Evolutionary conservation across 2,113 vertebrate genomes (phyloP).

Genomic region (Empidonax traillii): DNA sequence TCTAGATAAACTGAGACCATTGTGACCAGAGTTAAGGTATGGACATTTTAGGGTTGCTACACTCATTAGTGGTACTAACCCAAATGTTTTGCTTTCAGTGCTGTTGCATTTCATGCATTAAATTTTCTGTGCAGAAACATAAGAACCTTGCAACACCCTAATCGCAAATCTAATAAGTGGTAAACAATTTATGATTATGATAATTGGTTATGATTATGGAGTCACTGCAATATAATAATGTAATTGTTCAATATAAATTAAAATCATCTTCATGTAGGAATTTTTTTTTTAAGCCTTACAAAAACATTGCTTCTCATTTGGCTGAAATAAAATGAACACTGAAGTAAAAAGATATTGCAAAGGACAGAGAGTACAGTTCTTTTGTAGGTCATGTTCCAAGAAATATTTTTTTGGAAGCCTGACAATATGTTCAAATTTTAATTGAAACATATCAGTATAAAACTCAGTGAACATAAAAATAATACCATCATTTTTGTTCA

Average conservation of each 20-base stretch:
- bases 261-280: background rate
- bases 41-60: conserved; percentile 45
- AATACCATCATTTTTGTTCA: background rate
- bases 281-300: background rate
- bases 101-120: conserved; percentile 9
- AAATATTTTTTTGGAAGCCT: background rate
- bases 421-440: background rate
- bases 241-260: conserved; percentile 5
- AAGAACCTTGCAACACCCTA: conserved; percentile 15
- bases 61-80: conserved; percentile 29
- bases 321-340: background rate
- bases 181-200: conserved; percentile 27
- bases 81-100: conserved; percentile 33
- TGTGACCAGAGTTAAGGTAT: conserved; percentile 32
- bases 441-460: background rate
- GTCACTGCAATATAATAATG: conserved; percentile 16
- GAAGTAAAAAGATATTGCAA: background rate
- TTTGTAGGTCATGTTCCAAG: background rate
- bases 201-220: conserved; percentile 56
- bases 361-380: background rate
- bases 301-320: background rate
- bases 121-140: conserved; percentile 22
- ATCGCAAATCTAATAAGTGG: conserved; percentile 59
- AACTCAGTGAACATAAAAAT: background rate
- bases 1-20: conserved; percentile 38